Evolutionary conservation across 2,797 vertebrate species (phyloP).

Genomic region (Melanotaenia nigrans): DNA sequence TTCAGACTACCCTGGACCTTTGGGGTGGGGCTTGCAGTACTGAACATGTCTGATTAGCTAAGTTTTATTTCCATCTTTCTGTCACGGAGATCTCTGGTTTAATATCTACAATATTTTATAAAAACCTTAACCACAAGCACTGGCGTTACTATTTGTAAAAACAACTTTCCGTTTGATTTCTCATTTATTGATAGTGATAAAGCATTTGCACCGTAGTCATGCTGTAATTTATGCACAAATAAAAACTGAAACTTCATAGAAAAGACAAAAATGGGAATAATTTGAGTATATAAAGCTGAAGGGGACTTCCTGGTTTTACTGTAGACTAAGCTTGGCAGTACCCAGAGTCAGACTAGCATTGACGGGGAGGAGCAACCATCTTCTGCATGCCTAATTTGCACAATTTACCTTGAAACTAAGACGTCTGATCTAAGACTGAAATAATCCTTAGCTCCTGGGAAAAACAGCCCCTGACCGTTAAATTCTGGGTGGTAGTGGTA

Average conservation of each 20-base stretch:
- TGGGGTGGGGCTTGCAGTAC: background rate
- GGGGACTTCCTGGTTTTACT: background rate
- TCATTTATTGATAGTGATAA: background rate
- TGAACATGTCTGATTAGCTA: background rate
- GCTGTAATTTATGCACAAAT: background rate
- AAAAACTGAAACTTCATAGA: background rate
- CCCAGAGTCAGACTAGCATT: background rate
- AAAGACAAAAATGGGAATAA: background rate
- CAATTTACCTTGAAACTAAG: background rate
- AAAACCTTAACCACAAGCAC: background rate
- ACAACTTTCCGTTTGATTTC: too few relatives aligned
- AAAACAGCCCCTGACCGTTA: background rate
- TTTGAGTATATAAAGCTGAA: background rate
- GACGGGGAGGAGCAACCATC: background rate
- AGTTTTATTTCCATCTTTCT: background rate
- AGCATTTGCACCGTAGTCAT: background rate
- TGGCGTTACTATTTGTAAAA: background rate
- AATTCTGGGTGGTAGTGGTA: background rate
- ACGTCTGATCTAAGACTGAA: background rate
- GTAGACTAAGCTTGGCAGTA: background rate
- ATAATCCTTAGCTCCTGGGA: background rate
- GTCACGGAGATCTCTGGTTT: background rate
- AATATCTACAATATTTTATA: background rate
- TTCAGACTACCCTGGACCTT: background rate
- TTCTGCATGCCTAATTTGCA: background rate